Percentiles rank a stretch among this genome's conserved stretches.
phyloP scores from a whole-genome alignment of 2,888 invertebrate genomes.

The Lasioglossum zephyrum region DNA sequence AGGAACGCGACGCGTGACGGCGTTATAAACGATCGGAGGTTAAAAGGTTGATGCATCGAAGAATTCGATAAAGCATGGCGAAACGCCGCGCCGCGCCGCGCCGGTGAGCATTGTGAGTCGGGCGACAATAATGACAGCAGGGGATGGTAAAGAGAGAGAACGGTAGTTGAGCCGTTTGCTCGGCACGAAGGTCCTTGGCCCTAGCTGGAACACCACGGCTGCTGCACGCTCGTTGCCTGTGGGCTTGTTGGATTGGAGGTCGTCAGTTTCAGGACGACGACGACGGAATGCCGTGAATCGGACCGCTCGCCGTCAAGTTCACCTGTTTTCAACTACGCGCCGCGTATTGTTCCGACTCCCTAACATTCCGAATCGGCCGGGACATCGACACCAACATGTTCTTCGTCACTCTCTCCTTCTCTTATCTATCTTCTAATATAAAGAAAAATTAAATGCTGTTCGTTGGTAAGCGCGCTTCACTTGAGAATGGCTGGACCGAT shows the following conservation, averaged over 20 bases:
- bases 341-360: neutral
- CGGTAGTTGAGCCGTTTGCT: slow-evolving; percentile 61
- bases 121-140: slow-evolving; percentile 34
- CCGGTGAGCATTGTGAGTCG: slow-evolving; percentile 11
- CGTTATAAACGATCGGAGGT: neutral
- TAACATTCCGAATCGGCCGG: neutral
- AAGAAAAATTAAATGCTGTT: no score
- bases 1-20: neutral
- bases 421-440: no score
- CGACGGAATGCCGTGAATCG: slow-evolving; percentile 48
- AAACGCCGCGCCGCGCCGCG: neutral
- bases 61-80: slow-evolving; percentile 14
- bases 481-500: no score
- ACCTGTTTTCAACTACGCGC: slow-evolving; percentile 21
- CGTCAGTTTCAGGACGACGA: slow-evolving; percentile 52
- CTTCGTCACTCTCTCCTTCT: no score
- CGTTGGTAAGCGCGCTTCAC: no score
- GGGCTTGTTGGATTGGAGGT: slow-evolving; percentile 43
- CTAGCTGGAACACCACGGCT: slow-evolving; percentile 62
- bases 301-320: slow-evolving; percentile 41
- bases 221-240: slow-evolving; percentile 48
- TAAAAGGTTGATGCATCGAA: neutral
- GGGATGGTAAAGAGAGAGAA: slow-evolving; percentile 48
- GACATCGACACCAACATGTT: no score
- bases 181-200: slow-evolving; percentile 77